Percentiles rank a stretch among this genome's conserved stretches.
phyloP scores from a whole-genome alignment of 2,888 invertebrate genomes.

The Netelia fuscicornis region DNA sequence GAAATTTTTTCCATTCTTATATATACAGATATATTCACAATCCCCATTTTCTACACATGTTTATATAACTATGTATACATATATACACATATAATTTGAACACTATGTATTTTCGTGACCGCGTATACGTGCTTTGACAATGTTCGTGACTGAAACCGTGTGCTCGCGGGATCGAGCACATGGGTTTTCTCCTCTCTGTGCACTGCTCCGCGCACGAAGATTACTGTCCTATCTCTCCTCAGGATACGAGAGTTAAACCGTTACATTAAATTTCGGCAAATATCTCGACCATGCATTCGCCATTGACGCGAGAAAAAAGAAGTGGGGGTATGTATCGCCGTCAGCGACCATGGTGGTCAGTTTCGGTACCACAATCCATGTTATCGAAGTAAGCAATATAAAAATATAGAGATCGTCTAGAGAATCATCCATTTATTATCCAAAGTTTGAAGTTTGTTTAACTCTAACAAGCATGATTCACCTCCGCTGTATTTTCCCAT shows the following conservation, averaged over 20 bases:
- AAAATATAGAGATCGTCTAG: no score
- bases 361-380: no score
- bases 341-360: no score
- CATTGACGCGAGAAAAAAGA: neutral
- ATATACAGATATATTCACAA: constrained; percentile 5
- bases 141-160: constrained; percentile 70
- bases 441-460: no score
- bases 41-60: neutral
- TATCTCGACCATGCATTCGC: constrained; percentile 19
- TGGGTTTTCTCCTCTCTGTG: neutral
- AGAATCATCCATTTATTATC: no score
- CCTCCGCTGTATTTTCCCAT: no score
- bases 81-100: neutral
- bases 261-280: constrained; percentile 78
- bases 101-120: constrained; percentile 66
- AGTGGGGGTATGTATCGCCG: neutral
- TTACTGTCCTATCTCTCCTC: constrained; percentile 74
- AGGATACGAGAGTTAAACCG: constrained; percentile 78
- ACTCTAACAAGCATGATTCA: no score
- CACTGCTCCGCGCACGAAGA: constrained; percentile 55
- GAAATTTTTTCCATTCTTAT: no score
- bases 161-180: constrained; percentile 38
- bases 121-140: constrained; percentile 62
- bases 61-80: neutral
- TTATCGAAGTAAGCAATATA: no score